These are phyloP conservation scores for Mycalesis mineus DNA, from an alignment of 2,888 invertebrate species.

Conservation along the genomic window DNA sequence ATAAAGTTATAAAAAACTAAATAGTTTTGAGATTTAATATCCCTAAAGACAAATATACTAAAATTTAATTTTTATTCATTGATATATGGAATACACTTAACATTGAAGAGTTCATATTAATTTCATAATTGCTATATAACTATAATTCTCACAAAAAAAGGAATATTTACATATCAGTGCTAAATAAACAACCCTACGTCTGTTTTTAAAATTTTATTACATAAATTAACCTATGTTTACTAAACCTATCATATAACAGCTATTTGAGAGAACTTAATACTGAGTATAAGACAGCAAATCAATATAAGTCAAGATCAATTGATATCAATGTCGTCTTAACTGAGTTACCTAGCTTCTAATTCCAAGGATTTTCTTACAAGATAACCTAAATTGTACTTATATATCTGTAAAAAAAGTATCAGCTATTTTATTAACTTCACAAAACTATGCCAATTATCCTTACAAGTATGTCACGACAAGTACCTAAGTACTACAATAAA, in stretches of 20 bases:
- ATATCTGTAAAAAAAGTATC: slow-evolving; percentile 51
- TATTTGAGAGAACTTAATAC: slow-evolving; percentile 76
- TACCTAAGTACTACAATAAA: slow-evolving; percentile 77
- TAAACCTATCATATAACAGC: slow-evolving; percentile 62
- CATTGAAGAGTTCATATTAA: slow-evolving; percentile 2
- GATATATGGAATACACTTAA: slow-evolving; percentile 9
- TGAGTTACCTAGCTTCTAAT: slow-evolving; percentile 61
- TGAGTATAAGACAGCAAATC: slow-evolving; percentile 61
- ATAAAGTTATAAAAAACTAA: slow-evolving; percentile 20
- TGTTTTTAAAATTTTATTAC: slow-evolving; percentile 69
- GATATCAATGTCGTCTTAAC: slow-evolving; percentile 53
- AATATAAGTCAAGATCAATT: slow-evolving; percentile 53
- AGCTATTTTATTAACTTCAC: slow-evolving; percentile 53
- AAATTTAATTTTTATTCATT: slow-evolving; percentile 2
- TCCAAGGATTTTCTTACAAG: slow-evolving; percentile 55
- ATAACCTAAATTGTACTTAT: slow-evolving; percentile 74
- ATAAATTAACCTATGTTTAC: slow-evolving; percentile 39
- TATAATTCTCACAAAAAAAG: slow-evolving; percentile 33
- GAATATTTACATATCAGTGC: slow-evolving; percentile 60
- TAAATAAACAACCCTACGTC: slow-evolving; percentile 74
- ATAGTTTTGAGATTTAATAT: slow-evolving; percentile 15
- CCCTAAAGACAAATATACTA: slow-evolving; percentile 12
- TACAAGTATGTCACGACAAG: slow-evolving; percentile 68
- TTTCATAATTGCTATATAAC: neutral
- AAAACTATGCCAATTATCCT: slow-evolving; percentile 56